These are phyloP conservation scores for Thymallus thymallus DNA, from an alignment of 2,113 vertebrate genomes.

Conservation along the genomic window DNA sequence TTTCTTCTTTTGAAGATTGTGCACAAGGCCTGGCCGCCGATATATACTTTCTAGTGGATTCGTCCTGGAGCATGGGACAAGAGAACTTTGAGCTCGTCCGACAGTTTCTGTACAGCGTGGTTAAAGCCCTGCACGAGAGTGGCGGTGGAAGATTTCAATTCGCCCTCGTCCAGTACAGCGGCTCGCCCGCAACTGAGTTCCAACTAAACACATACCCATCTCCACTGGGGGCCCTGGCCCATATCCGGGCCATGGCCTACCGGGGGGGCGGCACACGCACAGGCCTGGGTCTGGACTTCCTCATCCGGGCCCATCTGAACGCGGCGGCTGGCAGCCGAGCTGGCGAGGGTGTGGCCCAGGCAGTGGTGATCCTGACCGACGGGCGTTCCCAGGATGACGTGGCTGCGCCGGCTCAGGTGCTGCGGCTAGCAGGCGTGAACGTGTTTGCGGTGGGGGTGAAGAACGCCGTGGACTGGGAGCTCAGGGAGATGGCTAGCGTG, in stretches of 20 bases:
- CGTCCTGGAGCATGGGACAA: conserved; percentile 83
- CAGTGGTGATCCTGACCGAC: conserved; percentile 82
- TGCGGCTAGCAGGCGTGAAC: conserved; percentile 74
- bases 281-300: conserved; percentile 82
- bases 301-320: conserved; percentile 79
- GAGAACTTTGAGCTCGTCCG: conserved; percentile 85
- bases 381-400: conserved; percentile 80
- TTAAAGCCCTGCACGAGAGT: conserved; percentile 80
- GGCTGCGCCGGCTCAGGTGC: conserved; percentile 71
- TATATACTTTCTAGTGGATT: conserved; percentile 95
- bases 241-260: conserved; percentile 81
- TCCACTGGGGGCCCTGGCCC: conserved; percentile 76
- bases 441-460: conserved; percentile 83
- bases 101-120: conserved; percentile 83
- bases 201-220: conserved; percentile 79
- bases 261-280: conserved; percentile 76
- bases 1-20: conserved; percentile 85
- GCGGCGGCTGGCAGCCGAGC: conserved; percentile 83
- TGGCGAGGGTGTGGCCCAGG: conserved; percentile 76
- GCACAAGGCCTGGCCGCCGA: conserved; percentile 81
- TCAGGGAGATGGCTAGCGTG: conserved; percentile 81
- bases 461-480: conserved; percentile 77
- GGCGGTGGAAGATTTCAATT: conserved; percentile 79
- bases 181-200: conserved; percentile 83
- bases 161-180: conserved; percentile 85